Evolutionary conservation across 2,113 vertebrate species (phyloP).

Genomic region (Etheostoma spectabile): DNA sequence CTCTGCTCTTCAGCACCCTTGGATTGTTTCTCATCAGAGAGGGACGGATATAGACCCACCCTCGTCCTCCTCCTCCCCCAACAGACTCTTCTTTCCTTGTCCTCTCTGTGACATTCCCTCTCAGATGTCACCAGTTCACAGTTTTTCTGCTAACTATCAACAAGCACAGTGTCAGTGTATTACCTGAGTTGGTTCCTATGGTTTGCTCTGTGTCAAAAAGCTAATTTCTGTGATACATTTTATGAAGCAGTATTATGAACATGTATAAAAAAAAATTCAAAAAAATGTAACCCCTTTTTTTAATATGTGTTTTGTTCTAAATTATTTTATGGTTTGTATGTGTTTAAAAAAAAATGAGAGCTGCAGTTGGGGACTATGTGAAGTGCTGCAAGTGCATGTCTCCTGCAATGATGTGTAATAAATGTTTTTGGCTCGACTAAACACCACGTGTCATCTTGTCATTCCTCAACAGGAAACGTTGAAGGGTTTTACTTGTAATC

Average conservation of each 20-base stretch:
- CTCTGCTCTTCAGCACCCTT: conserved; percentile 52
- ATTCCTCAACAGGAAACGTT: conserved; percentile 38
- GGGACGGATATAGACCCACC: conserved; percentile 40
- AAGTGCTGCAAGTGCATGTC: conserved; percentile 78
- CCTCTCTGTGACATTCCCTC: conserved; percentile 61
- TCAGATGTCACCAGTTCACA: conserved; percentile 57
- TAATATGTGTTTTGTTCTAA: conserved; percentile 70
- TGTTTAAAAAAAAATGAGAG: conserved; percentile 64
- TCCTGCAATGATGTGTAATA: conserved; percentile 76
- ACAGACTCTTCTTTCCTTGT: conserved; percentile 58
- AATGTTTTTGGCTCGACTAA: conserved; percentile 75
- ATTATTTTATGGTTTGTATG: conserved; percentile 75
- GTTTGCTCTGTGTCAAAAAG: conserved; percentile 75
- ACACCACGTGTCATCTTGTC: conserved; percentile 30
- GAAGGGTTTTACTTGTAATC: conserved; percentile 32
- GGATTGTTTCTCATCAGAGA: conserved; percentile 59
- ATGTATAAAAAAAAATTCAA: conserved; percentile 64
- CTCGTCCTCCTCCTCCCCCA: neutral
- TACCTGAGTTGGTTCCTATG: conserved; percentile 59
- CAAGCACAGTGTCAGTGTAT: conserved; percentile 75
- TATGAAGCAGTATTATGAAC: conserved; percentile 70
- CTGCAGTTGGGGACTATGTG: conserved; percentile 50
- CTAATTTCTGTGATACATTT: conserved; percentile 76
- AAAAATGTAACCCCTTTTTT: conserved; percentile 68
- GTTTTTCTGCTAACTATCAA: conserved; percentile 67